phyloP scores from a whole-genome alignment of 2,888 invertebrate genomes.

The Romanomermis culicivorax region DNA sequence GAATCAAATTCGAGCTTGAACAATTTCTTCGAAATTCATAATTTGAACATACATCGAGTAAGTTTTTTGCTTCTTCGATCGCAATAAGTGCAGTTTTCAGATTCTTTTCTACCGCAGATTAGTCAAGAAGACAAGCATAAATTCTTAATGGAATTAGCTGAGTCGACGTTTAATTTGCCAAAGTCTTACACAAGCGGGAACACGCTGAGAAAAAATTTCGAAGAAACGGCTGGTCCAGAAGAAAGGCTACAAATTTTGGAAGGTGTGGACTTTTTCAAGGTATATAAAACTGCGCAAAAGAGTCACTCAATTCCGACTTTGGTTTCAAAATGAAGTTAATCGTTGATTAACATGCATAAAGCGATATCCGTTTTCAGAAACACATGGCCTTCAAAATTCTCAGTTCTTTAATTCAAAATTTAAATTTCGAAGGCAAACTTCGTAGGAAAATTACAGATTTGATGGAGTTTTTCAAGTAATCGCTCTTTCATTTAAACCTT shows the following conservation, averaged over 20 bases:
- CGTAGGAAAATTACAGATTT: too few species aligned
- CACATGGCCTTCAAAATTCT: too few species aligned
- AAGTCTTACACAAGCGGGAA: too few species aligned
- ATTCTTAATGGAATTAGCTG: background rate
- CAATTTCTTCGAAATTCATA: constrained; percentile 15
- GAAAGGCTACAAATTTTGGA: background rate
- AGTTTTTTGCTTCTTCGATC: too few species aligned
- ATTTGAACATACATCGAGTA: constrained; percentile 19
- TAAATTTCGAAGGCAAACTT: too few species aligned
- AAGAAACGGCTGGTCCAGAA: background rate
- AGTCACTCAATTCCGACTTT: background rate
- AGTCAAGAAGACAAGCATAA: background rate
- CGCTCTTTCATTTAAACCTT: too few species aligned
- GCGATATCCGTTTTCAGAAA: too few species aligned
- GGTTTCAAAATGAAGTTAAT: background rate
- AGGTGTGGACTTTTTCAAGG: background rate
- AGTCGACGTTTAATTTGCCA: background rate
- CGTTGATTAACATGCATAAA: too few species aligned
- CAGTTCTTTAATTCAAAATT: too few species aligned
- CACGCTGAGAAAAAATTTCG: background rate
- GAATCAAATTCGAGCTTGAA: constrained; percentile 8
- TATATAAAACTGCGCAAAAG: background rate
- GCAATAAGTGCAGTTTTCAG: too few species aligned
- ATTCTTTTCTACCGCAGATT: too few species aligned
- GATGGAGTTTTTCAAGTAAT: too few species aligned